These are phyloP conservation scores for Parasteatoda tepidariorum DNA, from an alignment of 1,140 invertebrate genomes.

Conservation along the genomic window DNA sequence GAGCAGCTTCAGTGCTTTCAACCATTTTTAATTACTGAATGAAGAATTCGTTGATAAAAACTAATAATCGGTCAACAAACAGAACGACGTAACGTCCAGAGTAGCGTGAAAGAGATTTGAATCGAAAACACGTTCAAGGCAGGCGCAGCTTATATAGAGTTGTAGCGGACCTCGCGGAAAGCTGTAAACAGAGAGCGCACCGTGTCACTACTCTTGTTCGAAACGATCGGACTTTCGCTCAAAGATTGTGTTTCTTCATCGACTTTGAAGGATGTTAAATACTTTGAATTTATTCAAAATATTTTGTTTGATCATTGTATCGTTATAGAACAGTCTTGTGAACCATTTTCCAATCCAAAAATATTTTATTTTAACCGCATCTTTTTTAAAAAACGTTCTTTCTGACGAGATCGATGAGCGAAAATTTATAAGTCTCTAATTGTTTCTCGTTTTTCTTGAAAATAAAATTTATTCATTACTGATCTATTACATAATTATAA, in stretches of 20 bases:
- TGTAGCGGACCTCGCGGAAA: constrained; percentile 51
- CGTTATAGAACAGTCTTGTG: background rate
- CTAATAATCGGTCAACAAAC: no score
- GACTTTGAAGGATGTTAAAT: constrained; percentile 21
- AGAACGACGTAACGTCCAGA: background rate
- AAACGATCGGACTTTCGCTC: constrained; percentile 34
- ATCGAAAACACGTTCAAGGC: background rate
- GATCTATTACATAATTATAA: background rate
- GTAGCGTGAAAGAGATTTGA: background rate
- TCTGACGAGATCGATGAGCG: background rate
- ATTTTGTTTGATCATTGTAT: background rate
- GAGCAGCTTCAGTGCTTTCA: constrained; percentile 23
- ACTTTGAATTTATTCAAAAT: background rate
- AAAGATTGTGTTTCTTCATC: constrained; percentile 41
- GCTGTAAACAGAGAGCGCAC: constrained; percentile 32
- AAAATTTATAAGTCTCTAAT: constrained; percentile 37
- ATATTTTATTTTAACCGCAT: background rate
- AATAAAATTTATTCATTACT: background rate
- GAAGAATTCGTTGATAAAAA: no score
- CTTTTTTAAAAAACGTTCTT: background rate
- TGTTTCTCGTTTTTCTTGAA: constrained; percentile 35
- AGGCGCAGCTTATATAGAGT: constrained; percentile 13
- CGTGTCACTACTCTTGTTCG: constrained; percentile 20
- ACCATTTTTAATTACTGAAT: constrained; percentile 16
- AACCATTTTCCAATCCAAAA: background rate